phyloP scores from a whole-genome alignment of 2,113 vertebrate genomes.

The Mellivora capensis region DNA sequence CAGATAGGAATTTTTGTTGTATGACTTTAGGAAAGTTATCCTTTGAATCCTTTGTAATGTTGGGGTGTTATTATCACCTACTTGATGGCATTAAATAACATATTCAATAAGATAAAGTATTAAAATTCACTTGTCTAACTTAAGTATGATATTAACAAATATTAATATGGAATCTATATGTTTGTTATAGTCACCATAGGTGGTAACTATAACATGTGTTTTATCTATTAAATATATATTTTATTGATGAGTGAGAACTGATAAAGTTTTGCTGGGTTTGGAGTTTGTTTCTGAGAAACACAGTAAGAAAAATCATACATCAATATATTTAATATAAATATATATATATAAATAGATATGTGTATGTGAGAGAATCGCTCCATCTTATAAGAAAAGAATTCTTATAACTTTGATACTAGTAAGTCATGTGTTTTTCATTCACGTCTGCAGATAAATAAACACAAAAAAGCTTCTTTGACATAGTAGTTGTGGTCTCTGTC shows the following conservation, averaged over 20 bases:
- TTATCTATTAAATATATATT: constrained; percentile 16
- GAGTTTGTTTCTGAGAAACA: constrained; percentile 29
- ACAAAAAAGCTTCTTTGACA: background rate
- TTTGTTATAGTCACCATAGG: background rate
- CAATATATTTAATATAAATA: background rate
- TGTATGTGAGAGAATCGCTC: background rate
- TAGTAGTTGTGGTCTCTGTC: background rate
- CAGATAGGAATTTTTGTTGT: background rate
- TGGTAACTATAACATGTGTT: background rate
- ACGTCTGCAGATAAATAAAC: constrained; percentile 23
- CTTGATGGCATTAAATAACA: background rate
- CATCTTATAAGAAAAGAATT: background rate
- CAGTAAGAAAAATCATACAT: background rate
- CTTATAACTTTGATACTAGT: background rate
- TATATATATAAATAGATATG: background rate
- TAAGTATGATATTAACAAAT: constrained; percentile 3
- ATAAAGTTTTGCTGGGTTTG: constrained; percentile 15
- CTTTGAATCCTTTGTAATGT: constrained; percentile 28
- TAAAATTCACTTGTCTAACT: background rate
- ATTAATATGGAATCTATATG: background rate
- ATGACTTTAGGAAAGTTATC: background rate
- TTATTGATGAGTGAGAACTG: background rate
- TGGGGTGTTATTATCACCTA: background rate
- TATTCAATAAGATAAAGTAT: background rate
- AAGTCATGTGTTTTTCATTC: constrained; percentile 25